A percentile compares a stretch with the other conserved stretches of the same genome.
Conservation (phyloP, 2,113 vertebrate species). For the Centropristis striata region DNA sequence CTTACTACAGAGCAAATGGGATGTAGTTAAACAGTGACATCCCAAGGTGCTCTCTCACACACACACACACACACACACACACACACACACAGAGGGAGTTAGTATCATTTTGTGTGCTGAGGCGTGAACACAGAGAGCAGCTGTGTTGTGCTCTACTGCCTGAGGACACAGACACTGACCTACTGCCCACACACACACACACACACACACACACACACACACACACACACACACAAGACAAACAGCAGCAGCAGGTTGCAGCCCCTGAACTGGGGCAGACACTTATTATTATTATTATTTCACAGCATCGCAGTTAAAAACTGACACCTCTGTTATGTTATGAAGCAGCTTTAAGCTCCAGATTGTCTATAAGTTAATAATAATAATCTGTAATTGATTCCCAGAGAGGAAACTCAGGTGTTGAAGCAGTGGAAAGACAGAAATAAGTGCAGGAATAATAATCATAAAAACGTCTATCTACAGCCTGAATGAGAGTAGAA, state of each 20-base stretch:
- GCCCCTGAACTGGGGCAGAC: background rate
- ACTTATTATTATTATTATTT: no score
- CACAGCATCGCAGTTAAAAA: background rate
- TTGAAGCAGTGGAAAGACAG: no score
- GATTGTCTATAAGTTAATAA: no score
- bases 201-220: constrained; percentile 41
- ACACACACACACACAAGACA: constrained; percentile 5
- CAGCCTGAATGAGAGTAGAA: no score
- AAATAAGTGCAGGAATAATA: no score
- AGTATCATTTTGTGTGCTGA: constrained; percentile 31
- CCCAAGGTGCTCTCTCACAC: background rate
- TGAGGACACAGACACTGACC: constrained; percentile 71
- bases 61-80: constrained; percentile 6
- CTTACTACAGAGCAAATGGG: constrained; percentile 15
- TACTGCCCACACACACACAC: constrained; percentile 32
- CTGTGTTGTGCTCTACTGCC: constrained; percentile 52
- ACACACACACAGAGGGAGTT: background rate
- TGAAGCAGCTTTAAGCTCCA: no score
- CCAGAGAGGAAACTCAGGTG: no score
- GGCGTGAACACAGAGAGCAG: constrained; percentile 59
- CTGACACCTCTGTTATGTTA: background rate
- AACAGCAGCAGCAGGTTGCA: background rate
- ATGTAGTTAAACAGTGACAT: background rate
- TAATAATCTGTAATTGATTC: no score
- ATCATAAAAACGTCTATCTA: no score